Percentiles rank a stretch among this genome's conserved stretches.
Evolutionary conservation across 1,140 invertebrate genomes (phyloP).

Genomic region (Glomeris maerens): DNA sequence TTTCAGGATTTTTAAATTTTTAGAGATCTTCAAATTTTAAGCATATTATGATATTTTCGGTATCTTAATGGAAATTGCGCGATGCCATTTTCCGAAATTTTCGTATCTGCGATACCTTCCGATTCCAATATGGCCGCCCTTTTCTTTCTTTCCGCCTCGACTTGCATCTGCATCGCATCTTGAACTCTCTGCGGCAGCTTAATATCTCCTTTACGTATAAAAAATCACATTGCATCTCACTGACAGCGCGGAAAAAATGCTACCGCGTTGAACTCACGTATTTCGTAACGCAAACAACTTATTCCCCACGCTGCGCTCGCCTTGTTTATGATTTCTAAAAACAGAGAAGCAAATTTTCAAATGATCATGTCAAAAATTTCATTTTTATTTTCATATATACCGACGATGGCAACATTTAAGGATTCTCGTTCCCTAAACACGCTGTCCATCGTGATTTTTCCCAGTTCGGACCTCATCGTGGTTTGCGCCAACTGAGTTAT

Average conservation of each 20-base stretch:
- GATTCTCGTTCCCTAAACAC: constrained; percentile 93
- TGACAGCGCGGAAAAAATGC: neutral
- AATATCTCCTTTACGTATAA: constrained; percentile 57
- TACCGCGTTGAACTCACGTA: constrained; percentile 49
- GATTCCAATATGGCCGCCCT: constrained; percentile 92
- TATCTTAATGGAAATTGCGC: too few relatives aligned
- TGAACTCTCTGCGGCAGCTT: constrained; percentile 81
- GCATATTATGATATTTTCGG: too few relatives aligned
- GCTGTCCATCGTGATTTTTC: constrained; percentile 94
- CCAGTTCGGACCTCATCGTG: constrained; percentile 95
- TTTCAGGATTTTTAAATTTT: too few relatives aligned
- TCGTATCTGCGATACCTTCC: constrained; percentile 68
- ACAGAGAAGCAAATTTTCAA: neutral
- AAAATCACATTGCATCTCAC: neutral
- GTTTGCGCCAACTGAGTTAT: constrained; percentile 98
- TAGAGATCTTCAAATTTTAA: too few relatives aligned
- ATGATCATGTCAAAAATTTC: neutral
- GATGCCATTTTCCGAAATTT: too few relatives aligned
- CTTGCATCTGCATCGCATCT: constrained; percentile 99
- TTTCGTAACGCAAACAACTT: constrained; percentile 94
- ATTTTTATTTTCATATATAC: constrained; percentile 22
- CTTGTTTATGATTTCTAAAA: constrained; percentile 81
- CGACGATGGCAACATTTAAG: constrained; percentile 87
- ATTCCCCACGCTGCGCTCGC: constrained; percentile 97
- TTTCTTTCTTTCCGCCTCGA: constrained; percentile 94